Evolutionary conservation across 2,113 vertebrate species (phyloP), one percentile per base, ranked within the genome.

Genomic region (Physeter macrocephalus): DNA sequence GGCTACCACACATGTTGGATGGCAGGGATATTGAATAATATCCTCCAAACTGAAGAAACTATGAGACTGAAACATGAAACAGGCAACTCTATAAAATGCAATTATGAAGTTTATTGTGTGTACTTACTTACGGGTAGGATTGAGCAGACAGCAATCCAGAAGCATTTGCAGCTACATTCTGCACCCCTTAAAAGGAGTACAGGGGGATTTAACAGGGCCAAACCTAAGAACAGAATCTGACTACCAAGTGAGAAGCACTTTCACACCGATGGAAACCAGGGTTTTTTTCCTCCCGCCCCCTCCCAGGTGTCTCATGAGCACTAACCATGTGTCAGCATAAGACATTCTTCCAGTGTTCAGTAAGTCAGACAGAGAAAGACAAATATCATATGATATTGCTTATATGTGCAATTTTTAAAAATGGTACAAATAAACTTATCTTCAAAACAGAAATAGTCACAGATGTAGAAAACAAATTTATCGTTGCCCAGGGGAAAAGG

Each of bases 141-240:
- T 54, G n/a, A 20, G 12, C 1, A 14, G 10, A 36, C 20, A 78
- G 31, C 52, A 52, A 54, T 54, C 5, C 0, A 0, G 31, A 78
- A 23, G 6, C 49, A 78, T 54, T 54, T 54, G 49, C 12, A 78
- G 49, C 46, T 23, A 11, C 49, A 14, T 21, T 14, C 49, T 54
- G 31, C 12, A n/a, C 46, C 20, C 75, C 54, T 57, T 54, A 57
- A 54, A 78, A 8, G 75, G 6, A 31, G 75, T 78, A 78, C 20
- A 34, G 31, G 43, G 11, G 34, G 18, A 54, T 78, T 78, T 54
- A 78, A 23, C 52, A 5, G 46, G 31, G 20, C 18, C 49, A 31
- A 77, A 54, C 31, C 75, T 78, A 52, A 54, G 29, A n/a, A 52
- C 0, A 78, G 31, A 54, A 52, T 54, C 52, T n/a, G 18, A 52